phyloP scores from a whole-genome alignment of 64 coral and sea anemone species.

The Actinia tenebrosa region DNA sequence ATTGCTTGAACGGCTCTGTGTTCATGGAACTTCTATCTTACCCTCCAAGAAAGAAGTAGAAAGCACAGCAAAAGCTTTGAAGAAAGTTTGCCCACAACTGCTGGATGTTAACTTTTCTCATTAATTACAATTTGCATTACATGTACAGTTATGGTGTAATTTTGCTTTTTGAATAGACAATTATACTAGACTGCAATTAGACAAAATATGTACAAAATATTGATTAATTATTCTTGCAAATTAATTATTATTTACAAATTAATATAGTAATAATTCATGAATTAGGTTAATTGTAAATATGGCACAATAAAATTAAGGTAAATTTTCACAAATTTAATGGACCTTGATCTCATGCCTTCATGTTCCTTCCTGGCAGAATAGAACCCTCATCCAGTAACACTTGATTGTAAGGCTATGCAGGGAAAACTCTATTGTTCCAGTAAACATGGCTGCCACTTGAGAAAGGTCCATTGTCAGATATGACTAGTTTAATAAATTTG shows the following conservation, averaged over 20 bases:
- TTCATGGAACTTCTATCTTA: conserved; percentile 42
- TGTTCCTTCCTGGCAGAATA: no score
- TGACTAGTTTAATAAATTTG: no score
- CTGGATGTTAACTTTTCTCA: conserved; percentile 6
- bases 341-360: background rate
- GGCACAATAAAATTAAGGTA: background rate
- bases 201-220: no score
- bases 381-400: no score
- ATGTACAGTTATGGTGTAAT: no score
- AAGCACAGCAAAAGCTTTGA: conserved; percentile 1
- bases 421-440: no score
- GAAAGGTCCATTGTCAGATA: no score
- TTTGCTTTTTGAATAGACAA: no score
- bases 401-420: no score
- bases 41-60: conserved; percentile 15
- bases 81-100: conserved; percentile 7
- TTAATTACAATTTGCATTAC: background rate
- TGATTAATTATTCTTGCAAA: no score
- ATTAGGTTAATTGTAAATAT: background rate
- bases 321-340: background rate
- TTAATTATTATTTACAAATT: background rate
- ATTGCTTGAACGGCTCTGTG: conserved; percentile 45
- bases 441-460: no score
- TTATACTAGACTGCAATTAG: no score
- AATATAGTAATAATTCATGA: background rate